Conservation (phyloP, 2,888 invertebrate species). For the Drosophila putrida region DNA sequence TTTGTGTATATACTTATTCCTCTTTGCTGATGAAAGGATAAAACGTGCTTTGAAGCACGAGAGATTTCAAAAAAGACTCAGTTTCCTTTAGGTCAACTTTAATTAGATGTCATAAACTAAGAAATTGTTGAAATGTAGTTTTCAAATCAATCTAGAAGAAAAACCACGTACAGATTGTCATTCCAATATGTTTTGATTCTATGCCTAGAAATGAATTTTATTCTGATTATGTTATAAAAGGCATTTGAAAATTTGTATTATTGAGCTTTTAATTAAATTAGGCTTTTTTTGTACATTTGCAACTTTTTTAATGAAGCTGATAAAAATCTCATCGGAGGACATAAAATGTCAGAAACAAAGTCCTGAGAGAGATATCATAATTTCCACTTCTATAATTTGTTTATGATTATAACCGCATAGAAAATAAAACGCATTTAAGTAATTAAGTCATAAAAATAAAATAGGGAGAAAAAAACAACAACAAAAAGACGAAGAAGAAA, state of each 20-base stretch:
- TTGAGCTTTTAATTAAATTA: too few species aligned
- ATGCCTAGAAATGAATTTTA: too few species aligned
- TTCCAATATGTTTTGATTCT: too few species aligned
- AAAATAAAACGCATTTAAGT: constrained; percentile 81
- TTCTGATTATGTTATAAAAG: too few species aligned
- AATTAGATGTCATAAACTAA: too few species aligned
- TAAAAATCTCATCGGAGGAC: constrained; percentile 49
- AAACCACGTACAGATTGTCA: too few species aligned
- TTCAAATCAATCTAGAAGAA: too few species aligned
- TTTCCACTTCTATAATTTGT: constrained; percentile 80
- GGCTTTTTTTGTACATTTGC: constrained; percentile 1
- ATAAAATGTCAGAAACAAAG: constrained; percentile 39
- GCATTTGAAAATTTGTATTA: too few species aligned
- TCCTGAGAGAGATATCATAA: constrained; percentile 59
- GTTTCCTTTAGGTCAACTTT: background rate
- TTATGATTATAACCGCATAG: constrained; percentile 76
- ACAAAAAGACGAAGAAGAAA: constrained; percentile 15
- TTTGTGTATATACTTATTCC: constrained; percentile 20
- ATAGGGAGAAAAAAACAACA: constrained; percentile 11
- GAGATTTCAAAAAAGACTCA: constrained; percentile 2
- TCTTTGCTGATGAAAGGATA: constrained; percentile 47
- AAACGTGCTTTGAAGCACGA: constrained; percentile 44
- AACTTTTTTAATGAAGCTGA: constrained; percentile 25
- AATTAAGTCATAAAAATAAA: constrained; percentile 77
- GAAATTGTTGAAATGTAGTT: too few species aligned